Evolutionary conservation across 2,888 invertebrate species (phyloP).

Genomic region (Meloe dianella): DNA sequence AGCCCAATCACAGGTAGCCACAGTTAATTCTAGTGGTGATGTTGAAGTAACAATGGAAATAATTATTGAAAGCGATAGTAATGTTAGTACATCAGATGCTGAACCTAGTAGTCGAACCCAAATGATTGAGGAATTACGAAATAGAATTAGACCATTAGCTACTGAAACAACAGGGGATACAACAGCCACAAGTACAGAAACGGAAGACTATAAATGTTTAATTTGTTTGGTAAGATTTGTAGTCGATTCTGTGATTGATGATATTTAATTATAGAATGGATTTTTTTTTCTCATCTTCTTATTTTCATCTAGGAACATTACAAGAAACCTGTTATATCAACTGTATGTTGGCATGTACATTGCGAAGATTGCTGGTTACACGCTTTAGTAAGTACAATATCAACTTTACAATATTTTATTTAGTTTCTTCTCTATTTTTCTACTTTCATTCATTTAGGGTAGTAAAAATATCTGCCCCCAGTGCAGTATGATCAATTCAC

Average conservation of each 20-base stretch:
- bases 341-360: conserved; percentile 74
- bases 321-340: conserved; percentile 69
- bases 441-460: conserved; percentile 63
- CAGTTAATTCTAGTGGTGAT: conserved; percentile 59
- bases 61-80: conserved; percentile 58
- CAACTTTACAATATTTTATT: conserved; percentile 3
- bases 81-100: conserved; percentile 60
- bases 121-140: conserved; percentile 65
- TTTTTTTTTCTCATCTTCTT: too few relatives aligned
- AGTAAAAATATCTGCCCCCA: conserved; percentile 94
- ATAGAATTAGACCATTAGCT: conserved; percentile 65
- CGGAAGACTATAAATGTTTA: conserved; percentile 72
- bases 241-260: conserved; percentile 30
- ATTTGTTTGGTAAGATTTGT: conserved; percentile 72
- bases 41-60: conserved; percentile 55
- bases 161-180: conserved; percentile 55
- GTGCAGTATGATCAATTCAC: conserved; percentile 91
- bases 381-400: conserved; percentile 61
- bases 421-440: conserved; percentile 18
- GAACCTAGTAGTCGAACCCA: conserved; percentile 60
- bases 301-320: conserved; percentile 65
- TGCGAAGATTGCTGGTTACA: conserved; percentile 77
- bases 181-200: conserved; percentile 51
- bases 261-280: conserved; percentile 22
- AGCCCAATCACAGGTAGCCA: conserved; percentile 54